phyloP scores from a whole-genome alignment of 2,113 vertebrate species.

The Fukomys damarensis region DNA sequence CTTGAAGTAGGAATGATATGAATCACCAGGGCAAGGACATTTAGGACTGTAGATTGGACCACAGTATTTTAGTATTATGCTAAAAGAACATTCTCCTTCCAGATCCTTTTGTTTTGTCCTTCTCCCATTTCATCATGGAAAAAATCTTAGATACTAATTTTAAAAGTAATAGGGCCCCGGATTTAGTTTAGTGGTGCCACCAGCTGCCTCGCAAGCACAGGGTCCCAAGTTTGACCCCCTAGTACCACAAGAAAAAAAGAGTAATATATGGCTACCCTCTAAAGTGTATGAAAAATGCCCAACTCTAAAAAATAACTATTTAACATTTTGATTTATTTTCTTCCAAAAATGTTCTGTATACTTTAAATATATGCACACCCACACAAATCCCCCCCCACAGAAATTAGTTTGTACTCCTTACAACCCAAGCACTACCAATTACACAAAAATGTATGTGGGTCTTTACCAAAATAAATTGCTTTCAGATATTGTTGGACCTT shows the following conservation, averaged over 20 bases:
- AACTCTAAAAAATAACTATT: not conserved
- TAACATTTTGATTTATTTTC: not conserved
- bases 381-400: not conserved
- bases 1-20: not conserved
- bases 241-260: too few relatives aligned
- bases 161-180: conserved; percentile 24
- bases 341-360: not conserved
- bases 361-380: not conserved
- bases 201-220: too few relatives aligned
- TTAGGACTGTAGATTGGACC: not conserved
- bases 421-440: not conserved
- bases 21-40: not conserved
- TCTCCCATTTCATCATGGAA: not conserved
- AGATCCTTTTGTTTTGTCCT: not conserved
- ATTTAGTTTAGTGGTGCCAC: too few relatives aligned
- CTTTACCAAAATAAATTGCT: not conserved
- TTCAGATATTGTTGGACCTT: not conserved
- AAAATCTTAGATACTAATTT: not conserved
- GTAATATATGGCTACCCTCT: not conserved
- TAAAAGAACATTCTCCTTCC: not conserved
- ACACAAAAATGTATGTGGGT: not conserved
- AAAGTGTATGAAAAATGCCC: not conserved
- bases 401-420: not conserved
- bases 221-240: too few relatives aligned
- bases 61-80: not conserved